Evolutionary conservation across 2,888 invertebrate species (phyloP), one percentile per base, ranked within the genome.

Genomic region (Stenodera caucasica): DNA sequence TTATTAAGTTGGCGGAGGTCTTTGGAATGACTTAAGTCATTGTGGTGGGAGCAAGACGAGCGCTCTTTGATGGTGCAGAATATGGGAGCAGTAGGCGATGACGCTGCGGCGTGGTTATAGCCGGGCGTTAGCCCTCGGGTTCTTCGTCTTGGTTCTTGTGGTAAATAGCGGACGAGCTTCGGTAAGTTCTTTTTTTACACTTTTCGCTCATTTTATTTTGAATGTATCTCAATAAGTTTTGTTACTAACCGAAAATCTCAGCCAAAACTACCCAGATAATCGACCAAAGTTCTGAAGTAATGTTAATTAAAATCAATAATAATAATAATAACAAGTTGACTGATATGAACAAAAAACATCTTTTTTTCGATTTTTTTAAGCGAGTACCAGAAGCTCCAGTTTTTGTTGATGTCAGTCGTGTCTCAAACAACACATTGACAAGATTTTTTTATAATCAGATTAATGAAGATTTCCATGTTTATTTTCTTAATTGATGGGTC

Each of bases 51-150:
- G 72, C 67, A 66, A 69, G 67, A 67, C 69, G 59, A 71, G 69
- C 68, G 67, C 74, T 65, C 69, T 71, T 72, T 61, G 68, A 67
- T 65, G 70, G 67, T 67, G 68, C 70, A 71, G 74, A 77, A 77
- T 73, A 77, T 78, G 78, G 77, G 73, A 67, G 75, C 78, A 80
- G 80, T 80, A 77, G 76, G 78, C 78, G 71, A 80, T 81, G 80
- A 77, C 79, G 80, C 79, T 77, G 78, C 79, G 79, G 76, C 75
- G 75, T 75, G 77, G 78, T 70, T 75, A 75, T 77, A 77, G 79
- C 77, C 79, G 78, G 79, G 77, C 75, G 71, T 70, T 75, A 61
- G 76, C 75, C 75, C 75, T 75, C 66, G 72, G 71, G 57, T 54
- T 74, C 67, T 66, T 74, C 64, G 65, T 75, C 60, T 65, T 75